Conservation (phyloP, 1,140 invertebrate species). For the Goniozus legneri region DNA sequence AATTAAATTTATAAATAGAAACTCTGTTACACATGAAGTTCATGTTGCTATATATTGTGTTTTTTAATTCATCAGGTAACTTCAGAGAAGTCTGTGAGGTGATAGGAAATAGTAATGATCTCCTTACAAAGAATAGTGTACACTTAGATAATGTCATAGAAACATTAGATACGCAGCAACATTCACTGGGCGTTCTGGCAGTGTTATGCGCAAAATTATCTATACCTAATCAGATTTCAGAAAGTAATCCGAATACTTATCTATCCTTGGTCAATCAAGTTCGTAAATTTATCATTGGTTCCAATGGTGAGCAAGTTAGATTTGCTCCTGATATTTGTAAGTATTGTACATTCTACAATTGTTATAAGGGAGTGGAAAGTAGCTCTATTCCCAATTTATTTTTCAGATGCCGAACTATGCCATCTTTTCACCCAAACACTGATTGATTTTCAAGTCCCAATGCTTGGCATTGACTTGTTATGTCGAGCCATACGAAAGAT, state of each 20-base stretch:
- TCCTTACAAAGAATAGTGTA: slow-evolving; percentile 75
- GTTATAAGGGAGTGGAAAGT: background rate
- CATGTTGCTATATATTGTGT: too few relatives aligned
- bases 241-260: slow-evolving; percentile 44
- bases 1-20: too few relatives aligned
- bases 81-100: slow-evolving; percentile 77
- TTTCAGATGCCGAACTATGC: slow-evolving; percentile 82
- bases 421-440: slow-evolving; percentile 77
- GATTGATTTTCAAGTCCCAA: slow-evolving; percentile 71
- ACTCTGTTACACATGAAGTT: too few relatives aligned
- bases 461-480: slow-evolving; percentile 81
- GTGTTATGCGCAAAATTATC: slow-evolving; percentile 79
- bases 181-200: slow-evolving; percentile 81
- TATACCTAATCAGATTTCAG: slow-evolving; percentile 44
- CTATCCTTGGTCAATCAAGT: slow-evolving; percentile 64
- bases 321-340: slow-evolving; percentile 82
- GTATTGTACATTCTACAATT: slow-evolving; percentile 34
- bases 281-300: slow-evolving; percentile 79
- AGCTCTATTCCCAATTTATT: background rate
- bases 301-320: slow-evolving; percentile 84
- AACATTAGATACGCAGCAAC: slow-evolving; percentile 83
- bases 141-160: slow-evolving; percentile 87
- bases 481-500: slow-evolving; percentile 85
- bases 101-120: slow-evolving; percentile 74
- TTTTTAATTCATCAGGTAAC: slow-evolving; percentile 68